Conservation (phyloP, 1,140 invertebrate genomes). For the Papilio aristodemus region DNA sequence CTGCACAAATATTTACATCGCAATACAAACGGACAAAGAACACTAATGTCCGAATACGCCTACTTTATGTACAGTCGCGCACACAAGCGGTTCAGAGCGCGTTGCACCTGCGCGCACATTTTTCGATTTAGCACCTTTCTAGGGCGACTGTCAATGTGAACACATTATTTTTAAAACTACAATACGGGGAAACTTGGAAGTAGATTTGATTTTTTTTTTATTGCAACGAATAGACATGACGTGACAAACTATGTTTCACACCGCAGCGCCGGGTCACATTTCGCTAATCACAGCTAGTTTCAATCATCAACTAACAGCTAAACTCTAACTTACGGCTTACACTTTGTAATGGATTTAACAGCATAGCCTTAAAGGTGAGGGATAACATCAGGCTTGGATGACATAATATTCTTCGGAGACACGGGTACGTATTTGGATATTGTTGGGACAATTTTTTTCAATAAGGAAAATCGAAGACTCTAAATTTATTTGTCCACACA, state of each 20-base stretch:
- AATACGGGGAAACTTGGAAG: too few relatives aligned
- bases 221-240: slow-evolving; percentile 10
- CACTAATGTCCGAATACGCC: background rate
- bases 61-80: slow-evolving; percentile 12
- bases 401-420: too few relatives aligned
- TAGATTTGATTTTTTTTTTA: background rate
- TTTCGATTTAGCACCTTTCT: slow-evolving; percentile 53
- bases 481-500: too few relatives aligned
- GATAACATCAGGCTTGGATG: too few relatives aligned
- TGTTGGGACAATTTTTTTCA: too few relatives aligned
- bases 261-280: slow-evolving; percentile 20
- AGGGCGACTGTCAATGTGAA: slow-evolving; percentile 35
- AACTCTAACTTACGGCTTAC: slow-evolving; percentile 18
- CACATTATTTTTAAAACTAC: background rate
- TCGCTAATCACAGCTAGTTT: slow-evolving; percentile 19
- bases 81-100: background rate
- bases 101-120: background rate
- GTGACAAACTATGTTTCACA: slow-evolving; percentile 18
- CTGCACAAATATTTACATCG: background rate
- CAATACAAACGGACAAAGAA: background rate
- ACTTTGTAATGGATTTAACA: background rate
- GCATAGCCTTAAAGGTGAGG: background rate
- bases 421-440: too few relatives aligned
- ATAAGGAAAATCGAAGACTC: too few relatives aligned
- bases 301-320: slow-evolving; percentile 1